Conservation (phyloP, 2,113 vertebrate species). For the Megaptera novaeangliae region DNA sequence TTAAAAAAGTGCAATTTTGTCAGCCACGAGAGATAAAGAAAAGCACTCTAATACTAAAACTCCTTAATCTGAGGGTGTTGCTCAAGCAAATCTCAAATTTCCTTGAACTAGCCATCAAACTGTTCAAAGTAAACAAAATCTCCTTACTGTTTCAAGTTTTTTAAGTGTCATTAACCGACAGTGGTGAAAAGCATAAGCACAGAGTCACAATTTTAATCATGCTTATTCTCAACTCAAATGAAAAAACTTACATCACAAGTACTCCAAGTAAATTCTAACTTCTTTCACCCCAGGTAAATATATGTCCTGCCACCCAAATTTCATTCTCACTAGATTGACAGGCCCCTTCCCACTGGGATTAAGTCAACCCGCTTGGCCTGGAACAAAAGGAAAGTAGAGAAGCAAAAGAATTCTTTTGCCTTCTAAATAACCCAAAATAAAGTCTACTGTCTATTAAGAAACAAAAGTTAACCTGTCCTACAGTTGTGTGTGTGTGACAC, state of each 20-base stretch:
- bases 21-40: not conserved
- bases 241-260: not conserved
- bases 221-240: not conserved
- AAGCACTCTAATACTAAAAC: not conserved
- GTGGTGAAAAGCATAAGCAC: not conserved
- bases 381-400: not conserved
- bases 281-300: not conserved
- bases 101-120: not conserved
- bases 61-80: not conserved
- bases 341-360: not conserved
- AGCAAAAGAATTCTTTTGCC: not conserved
- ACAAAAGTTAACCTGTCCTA: not conserved
- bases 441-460: not conserved
- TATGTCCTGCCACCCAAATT: not conserved
- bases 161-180: not conserved
- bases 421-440: not conserved
- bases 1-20: not conserved
- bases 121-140: slow-evolving; percentile 11
- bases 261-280: not conserved
- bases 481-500: not conserved
- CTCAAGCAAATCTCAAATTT: not conserved
- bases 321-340: slow-evolving; percentile 12
- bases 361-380: not conserved
- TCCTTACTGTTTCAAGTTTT: not conserved
- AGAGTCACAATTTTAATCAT: not conserved